A percentile compares a stretch with the other conserved stretches of the same genome.
These are phyloP conservation scores for Eubasilissa regina DNA, from an alignment of 1,140 invertebrate genomes.

Conservation along the genomic window DNA sequence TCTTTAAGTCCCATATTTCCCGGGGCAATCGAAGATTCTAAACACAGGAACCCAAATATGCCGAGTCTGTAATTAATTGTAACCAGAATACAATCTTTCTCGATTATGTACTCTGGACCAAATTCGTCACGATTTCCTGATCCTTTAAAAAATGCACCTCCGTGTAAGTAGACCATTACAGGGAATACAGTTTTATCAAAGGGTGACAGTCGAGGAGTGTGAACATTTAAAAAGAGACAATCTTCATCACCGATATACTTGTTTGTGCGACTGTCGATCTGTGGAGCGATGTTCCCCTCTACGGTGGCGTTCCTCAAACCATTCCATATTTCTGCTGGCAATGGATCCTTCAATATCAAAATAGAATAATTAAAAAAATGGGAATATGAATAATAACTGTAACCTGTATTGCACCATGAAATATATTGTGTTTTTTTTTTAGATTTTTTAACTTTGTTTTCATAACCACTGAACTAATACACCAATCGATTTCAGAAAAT, in stretches of 20 bases:
- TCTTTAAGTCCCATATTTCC: slow-evolving; percentile 75
- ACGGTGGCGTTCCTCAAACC: slow-evolving; percentile 67
- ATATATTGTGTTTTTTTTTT: too few relatives aligned
- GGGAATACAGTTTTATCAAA: slow-evolving; percentile 63
- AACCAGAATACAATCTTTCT: slow-evolving; percentile 49
- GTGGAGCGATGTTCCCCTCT: slow-evolving; percentile 66
- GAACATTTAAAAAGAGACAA: slow-evolving; percentile 52
- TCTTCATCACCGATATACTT: slow-evolving; percentile 46
- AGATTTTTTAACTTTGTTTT: too few relatives aligned
- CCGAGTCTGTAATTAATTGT: slow-evolving; percentile 49
- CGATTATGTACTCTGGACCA: slow-evolving; percentile 48
- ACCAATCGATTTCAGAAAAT: too few relatives aligned
- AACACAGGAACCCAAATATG: slow-evolving; percentile 73
- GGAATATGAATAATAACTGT: too few relatives aligned
- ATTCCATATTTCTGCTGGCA: slow-evolving; percentile 66
- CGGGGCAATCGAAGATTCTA: slow-evolving; percentile 68
- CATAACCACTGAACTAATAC: too few relatives aligned
- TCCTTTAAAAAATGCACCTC: slow-evolving; percentile 68
- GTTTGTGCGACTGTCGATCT: slow-evolving; percentile 49
- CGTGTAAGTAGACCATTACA: slow-evolving; percentile 79
- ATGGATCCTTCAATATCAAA: slow-evolving; percentile 63
- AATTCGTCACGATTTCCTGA: slow-evolving; percentile 38
- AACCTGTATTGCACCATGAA: too few relatives aligned
- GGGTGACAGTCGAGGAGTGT: slow-evolving; percentile 49
- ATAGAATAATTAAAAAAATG: not conserved